These are phyloP conservation scores for Strongylocentrotus purpuratus DNA, from an alignment of 35 echinoderm and acorn worm species.

Conservation along the genomic window DNA sequence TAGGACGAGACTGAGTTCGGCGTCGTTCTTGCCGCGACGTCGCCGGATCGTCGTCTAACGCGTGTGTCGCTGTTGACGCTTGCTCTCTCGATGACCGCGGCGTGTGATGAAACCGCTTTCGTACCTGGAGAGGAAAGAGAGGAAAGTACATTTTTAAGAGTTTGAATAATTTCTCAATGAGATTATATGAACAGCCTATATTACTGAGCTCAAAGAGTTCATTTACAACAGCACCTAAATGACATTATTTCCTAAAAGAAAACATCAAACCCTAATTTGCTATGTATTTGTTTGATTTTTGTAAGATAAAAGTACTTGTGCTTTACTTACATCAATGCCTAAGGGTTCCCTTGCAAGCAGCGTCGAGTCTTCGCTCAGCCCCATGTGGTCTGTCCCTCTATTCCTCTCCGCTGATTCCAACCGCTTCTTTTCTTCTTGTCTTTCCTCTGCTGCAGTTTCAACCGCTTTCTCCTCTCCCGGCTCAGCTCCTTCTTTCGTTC, in stretches of 20 bases:
- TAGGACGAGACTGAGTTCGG: neutral
- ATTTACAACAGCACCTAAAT: no score
- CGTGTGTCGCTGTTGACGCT: neutral
- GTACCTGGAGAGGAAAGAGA: neutral
- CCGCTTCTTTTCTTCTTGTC: slow-evolving; percentile 40
- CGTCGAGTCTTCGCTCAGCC: slow-evolving; percentile 22
- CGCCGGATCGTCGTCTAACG: neutral
- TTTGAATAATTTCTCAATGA: no score
- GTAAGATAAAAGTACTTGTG: no score
- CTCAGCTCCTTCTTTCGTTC: slow-evolving; percentile 18
- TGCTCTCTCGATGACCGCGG: neutral
- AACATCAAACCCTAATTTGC: no score
- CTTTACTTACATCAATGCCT: slow-evolving; percentile 9
- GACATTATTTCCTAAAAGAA: no score
- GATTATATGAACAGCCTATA: no score
- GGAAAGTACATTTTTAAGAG: neutral
- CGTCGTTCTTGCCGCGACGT: neutral
- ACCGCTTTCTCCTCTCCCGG: neutral
- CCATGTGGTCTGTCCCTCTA: slow-evolving; percentile 1
- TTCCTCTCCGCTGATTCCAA: slow-evolving; percentile 7
- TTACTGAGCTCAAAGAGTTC: no score
- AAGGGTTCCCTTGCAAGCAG: slow-evolving; percentile 5
- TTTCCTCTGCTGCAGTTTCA: slow-evolving; percentile 2
- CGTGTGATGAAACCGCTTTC: neutral
- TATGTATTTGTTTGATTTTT: no score